A percentile compares a stretch with the other conserved stretches of the same genome.
phyloP scores from a whole-genome alignment of 2,113 vertebrate genomes.

The Trichechus manatus region DNA sequence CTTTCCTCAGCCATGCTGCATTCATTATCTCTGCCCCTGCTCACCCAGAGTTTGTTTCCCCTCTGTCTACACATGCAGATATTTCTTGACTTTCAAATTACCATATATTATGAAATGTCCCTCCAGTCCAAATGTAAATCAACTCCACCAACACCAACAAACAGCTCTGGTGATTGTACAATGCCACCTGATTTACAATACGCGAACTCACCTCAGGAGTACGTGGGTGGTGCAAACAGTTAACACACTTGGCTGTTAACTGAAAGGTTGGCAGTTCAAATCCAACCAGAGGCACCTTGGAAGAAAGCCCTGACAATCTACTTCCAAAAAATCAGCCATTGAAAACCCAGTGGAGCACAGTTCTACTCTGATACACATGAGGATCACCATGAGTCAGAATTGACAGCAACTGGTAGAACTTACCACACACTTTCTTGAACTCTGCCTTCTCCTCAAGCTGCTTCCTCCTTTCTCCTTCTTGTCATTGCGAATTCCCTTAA shows the following conservation, averaged over 20 bases:
- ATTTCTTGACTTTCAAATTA: not conserved
- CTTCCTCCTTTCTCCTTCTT: not conserved
- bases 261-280: not conserved
- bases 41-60: not conserved
- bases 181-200: not conserved
- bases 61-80: not conserved
- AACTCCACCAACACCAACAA: not conserved
- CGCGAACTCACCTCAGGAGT: not conserved
- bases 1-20: not conserved
- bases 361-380: not conserved
- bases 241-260: not conserved
- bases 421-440: not conserved
- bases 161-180: not conserved
- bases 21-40: not conserved
- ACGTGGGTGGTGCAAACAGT: not conserved
- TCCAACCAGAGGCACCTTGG: not conserved
- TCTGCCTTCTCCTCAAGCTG: not conserved
- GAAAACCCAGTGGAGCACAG: not conserved
- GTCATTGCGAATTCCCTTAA: not conserved
- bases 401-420: not conserved
- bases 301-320: not conserved
- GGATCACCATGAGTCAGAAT: not conserved
- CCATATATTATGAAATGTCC: not conserved
- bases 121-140: not conserved
- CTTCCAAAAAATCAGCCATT: not conserved